phyloP scores from a whole-genome alignment of 92 coral and sea anemone species.

The Epizoanthus scotinus region DNA sequence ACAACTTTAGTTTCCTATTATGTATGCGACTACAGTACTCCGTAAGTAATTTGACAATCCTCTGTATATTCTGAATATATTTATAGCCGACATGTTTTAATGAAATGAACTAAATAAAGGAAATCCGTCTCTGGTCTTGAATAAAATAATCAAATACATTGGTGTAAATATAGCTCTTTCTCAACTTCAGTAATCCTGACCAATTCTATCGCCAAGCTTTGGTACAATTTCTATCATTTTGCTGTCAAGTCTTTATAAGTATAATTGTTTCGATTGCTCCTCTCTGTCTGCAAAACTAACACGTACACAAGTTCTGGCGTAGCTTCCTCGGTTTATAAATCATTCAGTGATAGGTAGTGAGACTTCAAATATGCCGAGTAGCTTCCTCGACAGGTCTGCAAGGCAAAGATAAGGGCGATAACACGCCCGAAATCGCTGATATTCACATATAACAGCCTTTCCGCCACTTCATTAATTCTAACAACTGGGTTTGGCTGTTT shows the following conservation, averaged over 20 bases:
- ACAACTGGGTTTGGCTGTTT: constrained; percentile 7
- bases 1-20: too few species aligned
- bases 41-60: too few species aligned
- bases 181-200: not conserved
- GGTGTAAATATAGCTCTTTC: not conserved
- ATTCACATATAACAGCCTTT: constrained; percentile 5
- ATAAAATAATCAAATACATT: not conserved
- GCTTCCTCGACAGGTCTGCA: constrained; percentile 29
- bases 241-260: not conserved
- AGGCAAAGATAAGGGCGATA: constrained; percentile 32
- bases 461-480: constrained; percentile 43
- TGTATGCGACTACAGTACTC: too few species aligned
- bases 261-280: not conserved
- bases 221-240: not conserved
- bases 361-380: constrained; percentile 25
- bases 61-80: not conserved
- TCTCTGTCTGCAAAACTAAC: constrained; percentile 1
- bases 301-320: too few species aligned
- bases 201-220: not conserved
- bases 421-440: constrained; percentile 21
- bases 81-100: not conserved
- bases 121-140: constrained; percentile 7
- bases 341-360: constrained; percentile 73
- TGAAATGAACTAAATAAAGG: constrained; percentile 23
- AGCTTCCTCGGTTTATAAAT: constrained; percentile 80